These are phyloP conservation scores for Trichonephila clavipes DNA, from an alignment of 1,140 invertebrate genomes.

Conservation along the genomic window DNA sequence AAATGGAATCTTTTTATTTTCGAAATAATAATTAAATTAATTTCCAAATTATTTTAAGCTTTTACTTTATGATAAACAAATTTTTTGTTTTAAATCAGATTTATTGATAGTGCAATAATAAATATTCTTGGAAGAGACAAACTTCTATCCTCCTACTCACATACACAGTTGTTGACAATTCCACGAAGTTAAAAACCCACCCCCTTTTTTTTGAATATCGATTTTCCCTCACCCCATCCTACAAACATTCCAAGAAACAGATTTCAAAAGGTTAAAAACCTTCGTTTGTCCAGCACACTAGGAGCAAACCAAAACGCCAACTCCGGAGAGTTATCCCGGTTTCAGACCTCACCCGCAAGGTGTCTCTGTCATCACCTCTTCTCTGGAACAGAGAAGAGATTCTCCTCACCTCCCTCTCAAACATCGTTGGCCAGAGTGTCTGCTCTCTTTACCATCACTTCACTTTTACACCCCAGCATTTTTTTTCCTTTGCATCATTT, in stretches of 20 bases:
- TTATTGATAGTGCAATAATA: too few species aligned
- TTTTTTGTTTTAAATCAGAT: too few species aligned
- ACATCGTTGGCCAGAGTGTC: neutral
- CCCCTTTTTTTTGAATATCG: conserved; percentile 8
- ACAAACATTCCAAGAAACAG: conserved; percentile 47
- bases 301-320: neutral
- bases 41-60: too few species aligned
- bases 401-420: conserved; percentile 1
- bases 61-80: too few species aligned
- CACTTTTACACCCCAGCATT: too few species aligned
- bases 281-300: neutral
- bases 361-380: conserved; percentile 11
- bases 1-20: too few species aligned
- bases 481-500: neutral
- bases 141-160: neutral
- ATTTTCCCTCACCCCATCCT: neutral
- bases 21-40: too few species aligned
- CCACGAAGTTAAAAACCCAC: neutral
- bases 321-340: neutral
- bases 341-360: conserved; percentile 33
- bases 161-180: neutral
- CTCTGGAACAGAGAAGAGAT: neutral
- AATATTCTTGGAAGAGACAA: neutral
- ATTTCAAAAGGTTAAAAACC: conserved; percentile 69
- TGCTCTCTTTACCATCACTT: neutral